Evolutionary conservation across 2,888 invertebrate species (phyloP).

Genomic region (Dicranocentrus wangi): DNA sequence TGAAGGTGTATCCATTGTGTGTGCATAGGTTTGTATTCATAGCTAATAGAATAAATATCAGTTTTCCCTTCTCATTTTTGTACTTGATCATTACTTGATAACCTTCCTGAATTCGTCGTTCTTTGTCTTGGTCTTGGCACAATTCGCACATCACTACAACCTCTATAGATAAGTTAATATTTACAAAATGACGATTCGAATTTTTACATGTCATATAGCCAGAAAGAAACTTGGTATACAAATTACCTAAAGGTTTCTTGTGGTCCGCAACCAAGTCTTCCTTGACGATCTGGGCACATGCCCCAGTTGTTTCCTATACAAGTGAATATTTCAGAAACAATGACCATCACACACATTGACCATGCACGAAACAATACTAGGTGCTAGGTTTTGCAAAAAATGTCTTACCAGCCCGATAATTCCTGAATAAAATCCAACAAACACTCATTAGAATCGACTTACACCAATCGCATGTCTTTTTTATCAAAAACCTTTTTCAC

Average conservation of each 20-base stretch:
- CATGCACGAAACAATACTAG: too few relatives aligned
- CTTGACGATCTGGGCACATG: slow-evolving; percentile 22
- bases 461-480: neutral
- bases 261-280: slow-evolving; percentile 47
- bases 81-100: too few relatives aligned
- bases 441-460: neutral
- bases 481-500: too few relatives aligned
- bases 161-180: slow-evolving; percentile 15
- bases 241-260: slow-evolving; percentile 54
- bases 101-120: neutral
- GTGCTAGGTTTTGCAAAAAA: slow-evolving; percentile 9
- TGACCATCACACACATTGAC: too few relatives aligned
- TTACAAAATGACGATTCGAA: too few relatives aligned
- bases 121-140: slow-evolving; percentile 47
- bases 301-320: slow-evolving; percentile 53
- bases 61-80: too few relatives aligned
- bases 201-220: too few relatives aligned
- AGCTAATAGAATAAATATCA: too few relatives aligned
- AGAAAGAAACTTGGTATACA: too few relatives aligned
- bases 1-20: too few relatives aligned
- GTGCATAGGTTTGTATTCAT: too few relatives aligned
- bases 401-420: slow-evolving; percentile 48
- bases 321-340: too few relatives aligned
- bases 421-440: slow-evolving; percentile 13
- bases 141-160: slow-evolving; percentile 58